A percentile compares a stretch with the other conserved stretches of the same genome.
Evolutionary conservation across 2,113 vertebrate species (phyloP).

Genomic region (Paralichthys olivaceus): DNA sequence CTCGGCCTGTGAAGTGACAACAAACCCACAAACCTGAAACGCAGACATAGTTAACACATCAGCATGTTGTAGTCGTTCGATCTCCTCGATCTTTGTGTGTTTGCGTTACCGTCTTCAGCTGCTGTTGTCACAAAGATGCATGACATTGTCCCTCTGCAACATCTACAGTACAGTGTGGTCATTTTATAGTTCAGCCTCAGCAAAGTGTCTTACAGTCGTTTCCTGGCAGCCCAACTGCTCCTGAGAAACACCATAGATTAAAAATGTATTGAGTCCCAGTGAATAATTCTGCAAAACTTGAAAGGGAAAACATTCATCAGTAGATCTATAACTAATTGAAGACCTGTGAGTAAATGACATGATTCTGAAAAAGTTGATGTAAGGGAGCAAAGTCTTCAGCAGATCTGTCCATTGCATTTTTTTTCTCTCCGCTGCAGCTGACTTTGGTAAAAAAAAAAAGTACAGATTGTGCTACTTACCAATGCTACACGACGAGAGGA

Average conservation of each 20-base stretch:
- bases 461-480: conserved; percentile 66
- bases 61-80: conserved; percentile 17
- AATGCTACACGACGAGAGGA: conserved; percentile 27
- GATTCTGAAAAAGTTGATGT: conserved; percentile 65
- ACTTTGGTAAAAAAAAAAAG: conserved; percentile 29
- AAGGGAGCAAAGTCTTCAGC: conserved; percentile 33
- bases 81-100: neutral
- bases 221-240: conserved; percentile 48
- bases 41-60: conserved; percentile 19
- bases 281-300: conserved; percentile 71
- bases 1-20: conserved; percentile 35
- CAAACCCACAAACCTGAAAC: conserved; percentile 25
- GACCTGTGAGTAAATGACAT: conserved; percentile 56
- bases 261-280: conserved; percentile 70
- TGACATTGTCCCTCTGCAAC: conserved; percentile 6
- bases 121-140: conserved; percentile 7
- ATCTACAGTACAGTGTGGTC: neutral
- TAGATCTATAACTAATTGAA: conserved; percentile 72
- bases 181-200: conserved; percentile 22
- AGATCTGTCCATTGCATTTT: conserved; percentile 39
- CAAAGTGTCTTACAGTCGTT: conserved; percentile 27
- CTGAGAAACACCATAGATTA: conserved; percentile 56
- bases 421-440: conserved; percentile 18
- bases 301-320: conserved; percentile 68
- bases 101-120: conserved; percentile 11